These are phyloP conservation scores for Cromileptes altivelis DNA, from an alignment of 2,113 vertebrate genomes.

Conservation along the genomic window DNA sequence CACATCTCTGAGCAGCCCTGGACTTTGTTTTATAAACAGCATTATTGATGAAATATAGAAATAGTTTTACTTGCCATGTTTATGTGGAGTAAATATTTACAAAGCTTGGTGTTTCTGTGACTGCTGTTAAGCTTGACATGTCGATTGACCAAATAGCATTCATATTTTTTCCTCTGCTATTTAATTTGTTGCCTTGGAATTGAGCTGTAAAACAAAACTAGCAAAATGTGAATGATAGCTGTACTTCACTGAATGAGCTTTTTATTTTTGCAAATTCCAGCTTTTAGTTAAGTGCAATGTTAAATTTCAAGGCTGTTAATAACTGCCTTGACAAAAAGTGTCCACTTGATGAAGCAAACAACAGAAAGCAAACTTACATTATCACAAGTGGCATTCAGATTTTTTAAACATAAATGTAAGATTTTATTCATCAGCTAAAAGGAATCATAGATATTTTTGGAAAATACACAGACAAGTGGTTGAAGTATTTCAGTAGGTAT, in stretches of 20 bases:
- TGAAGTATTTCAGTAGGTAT: too few relatives aligned
- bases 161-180: slow-evolving; percentile 22
- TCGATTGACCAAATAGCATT: slow-evolving; percentile 48
- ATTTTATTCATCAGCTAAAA: background rate
- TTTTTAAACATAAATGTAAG: slow-evolving; percentile 24
- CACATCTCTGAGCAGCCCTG: too few relatives aligned
- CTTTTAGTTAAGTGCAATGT: slow-evolving; percentile 54
- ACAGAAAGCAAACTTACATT: slow-evolving; percentile 26
- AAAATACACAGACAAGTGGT: background rate
- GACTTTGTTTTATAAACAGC: background rate
- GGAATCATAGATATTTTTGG: background rate
- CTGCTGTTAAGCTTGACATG: slow-evolving; percentile 33
- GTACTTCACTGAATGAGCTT: slow-evolving; percentile 30
- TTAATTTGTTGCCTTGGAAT: slow-evolving; percentile 53
- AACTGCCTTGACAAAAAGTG: slow-evolving; percentile 39
- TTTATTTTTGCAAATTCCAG: slow-evolving; percentile 48
- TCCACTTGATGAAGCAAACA: slow-evolving; percentile 25
- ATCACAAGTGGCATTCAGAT: slow-evolving; percentile 13
- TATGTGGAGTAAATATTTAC: slow-evolving; percentile 27
- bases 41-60: slow-evolving; percentile 16
- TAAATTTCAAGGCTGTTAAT: slow-evolving; percentile 47
- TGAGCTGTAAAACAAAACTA: slow-evolving; percentile 57
- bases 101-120: slow-evolving; percentile 10
- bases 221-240: slow-evolving; percentile 31
- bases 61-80: background rate